These are phyloP conservation scores for Agrotis exclamationis DNA, from an alignment of 2,888 invertebrate species.

Conservation along the genomic window DNA sequence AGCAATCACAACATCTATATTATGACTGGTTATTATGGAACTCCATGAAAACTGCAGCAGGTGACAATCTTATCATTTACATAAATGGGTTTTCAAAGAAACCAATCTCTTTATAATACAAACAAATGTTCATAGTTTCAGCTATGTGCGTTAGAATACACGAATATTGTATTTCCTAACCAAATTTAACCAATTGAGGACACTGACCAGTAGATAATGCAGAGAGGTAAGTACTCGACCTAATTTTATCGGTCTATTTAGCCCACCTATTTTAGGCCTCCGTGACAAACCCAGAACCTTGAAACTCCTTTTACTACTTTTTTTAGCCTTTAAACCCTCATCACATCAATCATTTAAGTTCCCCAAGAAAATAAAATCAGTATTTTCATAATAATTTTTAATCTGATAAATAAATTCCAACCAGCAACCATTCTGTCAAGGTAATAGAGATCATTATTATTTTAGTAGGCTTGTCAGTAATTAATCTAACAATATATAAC, in stretches of 20 bases:
- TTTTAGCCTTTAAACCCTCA: not conserved
- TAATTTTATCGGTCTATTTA: constrained; percentile 16
- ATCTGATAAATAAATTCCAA: not conserved
- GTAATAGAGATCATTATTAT: not conserved
- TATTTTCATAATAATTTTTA: not conserved
- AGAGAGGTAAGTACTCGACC: not conserved
- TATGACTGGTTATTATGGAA: no score
- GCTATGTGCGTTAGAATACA: not conserved
- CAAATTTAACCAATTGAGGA: not conserved
- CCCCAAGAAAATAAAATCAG: not conserved
- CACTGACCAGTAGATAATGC: not conserved
- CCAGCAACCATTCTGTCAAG: not conserved
- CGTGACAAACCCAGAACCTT: constrained; percentile 17
- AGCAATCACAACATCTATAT: no score
- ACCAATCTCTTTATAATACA: no score
- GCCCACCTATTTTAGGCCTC: constrained; percentile 12
- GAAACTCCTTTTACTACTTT: no score
- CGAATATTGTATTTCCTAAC: not conserved
- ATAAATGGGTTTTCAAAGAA: no score
- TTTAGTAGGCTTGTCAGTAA: not conserved
- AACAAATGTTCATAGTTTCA: not conserved
- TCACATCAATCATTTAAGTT: constrained; percentile 12
- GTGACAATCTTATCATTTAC: no score
- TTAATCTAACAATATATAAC: not conserved
- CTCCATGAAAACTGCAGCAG: no score